phyloP scores from a whole-genome alignment of 2,113 vertebrate species.

The Caranx melampygus region DNA sequence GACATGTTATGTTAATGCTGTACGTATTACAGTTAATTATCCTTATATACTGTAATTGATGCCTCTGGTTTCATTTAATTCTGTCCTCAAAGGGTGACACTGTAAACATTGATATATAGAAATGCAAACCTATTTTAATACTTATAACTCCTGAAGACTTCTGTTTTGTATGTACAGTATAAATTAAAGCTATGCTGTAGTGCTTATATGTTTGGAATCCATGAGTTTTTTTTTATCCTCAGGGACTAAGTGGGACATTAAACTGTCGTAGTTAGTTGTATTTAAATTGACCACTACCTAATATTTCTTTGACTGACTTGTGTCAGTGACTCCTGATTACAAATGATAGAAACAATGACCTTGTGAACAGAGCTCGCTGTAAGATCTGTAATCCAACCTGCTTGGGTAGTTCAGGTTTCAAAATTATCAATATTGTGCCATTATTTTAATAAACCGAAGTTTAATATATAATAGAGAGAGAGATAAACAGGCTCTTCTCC shows the following conservation, averaged over 20 bases:
- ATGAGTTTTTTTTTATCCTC: slow-evolving; percentile 20
- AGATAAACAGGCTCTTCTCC: no score
- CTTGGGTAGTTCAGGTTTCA: no score
- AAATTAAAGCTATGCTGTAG: slow-evolving; percentile 80
- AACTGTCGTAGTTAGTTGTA: neutral
- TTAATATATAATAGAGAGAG: no score
- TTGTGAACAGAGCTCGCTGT: neutral
- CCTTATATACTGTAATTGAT: slow-evolving; percentile 68
- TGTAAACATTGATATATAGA: slow-evolving; percentile 75
- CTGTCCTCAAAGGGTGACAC: slow-evolving; percentile 63
- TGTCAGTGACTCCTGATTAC: neutral
- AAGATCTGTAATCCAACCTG: no score
- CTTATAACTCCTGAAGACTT: slow-evolving; percentile 75
- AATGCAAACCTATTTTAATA: slow-evolving; percentile 81
- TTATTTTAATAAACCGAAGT: no score
- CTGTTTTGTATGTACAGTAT: slow-evolving; percentile 81
- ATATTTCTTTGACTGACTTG: neutral
- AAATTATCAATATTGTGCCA: no score
- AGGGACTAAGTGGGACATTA: neutral
- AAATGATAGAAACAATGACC: neutral
- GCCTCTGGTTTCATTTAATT: slow-evolving; percentile 61
- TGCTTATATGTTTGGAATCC: slow-evolving; percentile 52
- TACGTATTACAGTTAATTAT: slow-evolving; percentile 58
- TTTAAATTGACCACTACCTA: neutral
- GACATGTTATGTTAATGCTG: slow-evolving; percentile 39